Conservation (phyloP, 2,888 invertebrate species). For the Altica lythri region DNA sequence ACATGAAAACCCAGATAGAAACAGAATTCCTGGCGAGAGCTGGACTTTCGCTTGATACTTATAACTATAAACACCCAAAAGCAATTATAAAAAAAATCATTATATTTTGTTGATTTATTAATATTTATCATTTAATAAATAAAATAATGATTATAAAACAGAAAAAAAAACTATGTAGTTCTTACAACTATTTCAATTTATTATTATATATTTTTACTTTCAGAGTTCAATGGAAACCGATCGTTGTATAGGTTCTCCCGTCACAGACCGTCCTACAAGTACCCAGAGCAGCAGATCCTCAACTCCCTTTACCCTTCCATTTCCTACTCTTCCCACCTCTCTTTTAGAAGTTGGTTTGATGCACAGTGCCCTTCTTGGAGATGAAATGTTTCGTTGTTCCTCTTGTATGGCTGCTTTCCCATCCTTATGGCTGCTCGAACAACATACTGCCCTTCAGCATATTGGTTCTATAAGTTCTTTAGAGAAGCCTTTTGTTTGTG, state of each 20-base stretch:
- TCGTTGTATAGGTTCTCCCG: conserved; percentile 50
- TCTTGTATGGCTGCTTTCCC: conserved; percentile 87
- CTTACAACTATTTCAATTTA: no score
- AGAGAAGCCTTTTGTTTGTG: conserved; percentile 89
- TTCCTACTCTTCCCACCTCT: conserved; percentile 61
- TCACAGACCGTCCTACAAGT: conserved; percentile 54
- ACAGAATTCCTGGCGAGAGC: no score
- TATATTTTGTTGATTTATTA: no score
- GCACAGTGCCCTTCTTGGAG: conserved; percentile 57
- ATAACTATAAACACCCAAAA: no score
- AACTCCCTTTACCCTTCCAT: conserved; percentile 63
- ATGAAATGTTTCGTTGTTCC: conserved; percentile 64
- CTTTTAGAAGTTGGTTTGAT: conserved; percentile 61
- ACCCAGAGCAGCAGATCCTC: conserved; percentile 59
- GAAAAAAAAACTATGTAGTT: no score
- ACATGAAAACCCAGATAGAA: no score
- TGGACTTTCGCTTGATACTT: no score
- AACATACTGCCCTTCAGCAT: conserved; percentile 84
- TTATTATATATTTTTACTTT: no score
- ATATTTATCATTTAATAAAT: no score
- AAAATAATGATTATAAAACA: no score
- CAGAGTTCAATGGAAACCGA: conserved; percentile 29
- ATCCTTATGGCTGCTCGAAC: conserved; percentile 84
- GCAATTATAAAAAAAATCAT: no score
- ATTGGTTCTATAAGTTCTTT: conserved; percentile 63